phyloP scores from a whole-genome alignment of 1,140 invertebrate genomes.

The Psix sp. region DNA sequence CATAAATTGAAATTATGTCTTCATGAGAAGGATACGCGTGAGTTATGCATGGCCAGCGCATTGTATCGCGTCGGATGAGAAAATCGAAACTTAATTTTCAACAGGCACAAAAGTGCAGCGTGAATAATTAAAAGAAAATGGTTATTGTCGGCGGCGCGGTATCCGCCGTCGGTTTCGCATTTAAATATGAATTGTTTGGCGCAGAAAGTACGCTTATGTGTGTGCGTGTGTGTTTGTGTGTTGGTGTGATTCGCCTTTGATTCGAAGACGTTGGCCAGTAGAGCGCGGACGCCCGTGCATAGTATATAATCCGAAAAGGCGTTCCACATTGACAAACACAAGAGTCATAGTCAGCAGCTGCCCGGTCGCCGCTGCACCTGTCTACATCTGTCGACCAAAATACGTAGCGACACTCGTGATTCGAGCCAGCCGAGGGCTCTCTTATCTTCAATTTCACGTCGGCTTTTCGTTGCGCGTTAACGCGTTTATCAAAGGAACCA shows the following conservation, averaged over 20 bases:
- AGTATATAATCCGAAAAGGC: conserved; percentile 47
- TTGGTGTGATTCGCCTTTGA: conserved; percentile 22
- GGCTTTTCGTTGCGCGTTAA: conserved; percentile 17
- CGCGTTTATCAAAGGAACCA: conserved; percentile 38
- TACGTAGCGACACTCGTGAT: conserved; percentile 63
- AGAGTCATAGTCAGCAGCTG: conserved; percentile 70
- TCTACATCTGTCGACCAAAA: conserved; percentile 65
- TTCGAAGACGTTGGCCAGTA: conserved; percentile 33
- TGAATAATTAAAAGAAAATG: conserved; percentile 46
- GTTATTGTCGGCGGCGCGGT: conserved; percentile 16
- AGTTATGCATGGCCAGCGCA: conserved; percentile 12
- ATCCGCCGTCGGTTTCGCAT: conserved; percentile 19
- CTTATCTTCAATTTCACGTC: conserved; percentile 45
- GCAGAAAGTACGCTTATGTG: conserved; percentile 24
- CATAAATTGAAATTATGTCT: conserved; percentile 16
- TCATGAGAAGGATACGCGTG: conserved; percentile 12
- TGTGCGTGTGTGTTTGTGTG: conserved; percentile 27
- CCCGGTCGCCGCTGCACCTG: conserved; percentile 55
- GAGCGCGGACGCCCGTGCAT: conserved; percentile 24
- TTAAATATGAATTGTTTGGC: conserved; percentile 51
- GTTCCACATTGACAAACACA: conserved; percentile 65
- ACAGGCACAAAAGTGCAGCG: conserved; percentile 24
- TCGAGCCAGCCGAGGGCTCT: conserved; percentile 30
- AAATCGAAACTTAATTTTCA: conserved; percentile 33
- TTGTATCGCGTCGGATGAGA: conserved; percentile 22